Evolutionary conservation across 2,888 invertebrate species (phyloP), one percentile per base, ranked within the genome.

Genomic region (Chymomyza fuscimana): DNA sequence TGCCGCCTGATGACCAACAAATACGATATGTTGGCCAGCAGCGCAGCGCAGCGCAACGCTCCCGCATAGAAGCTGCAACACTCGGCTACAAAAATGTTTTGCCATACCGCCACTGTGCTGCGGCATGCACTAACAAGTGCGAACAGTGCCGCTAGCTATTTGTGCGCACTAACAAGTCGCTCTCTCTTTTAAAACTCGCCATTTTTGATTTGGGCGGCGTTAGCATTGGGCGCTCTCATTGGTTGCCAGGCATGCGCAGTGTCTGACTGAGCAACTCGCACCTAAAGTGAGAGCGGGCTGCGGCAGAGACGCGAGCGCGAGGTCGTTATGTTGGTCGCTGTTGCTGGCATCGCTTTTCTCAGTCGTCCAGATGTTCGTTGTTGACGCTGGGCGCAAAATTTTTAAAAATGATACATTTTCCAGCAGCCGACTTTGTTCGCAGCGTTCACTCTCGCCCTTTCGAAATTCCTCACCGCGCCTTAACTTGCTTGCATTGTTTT

Each of bases 141-240:
- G 50, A 88, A 69, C 71, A 78, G 69, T 78, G 74, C 63, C 32
- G 62, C 61, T 63, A 66, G 67, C 62, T 62, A 56, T 16, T 1
- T 22, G 15, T 15, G 51, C 54, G 36, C 54, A 7, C 32, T 4
- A 64, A 46, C 40, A 7, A 22, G 50, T 50, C 67, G 59, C 70
- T 73, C 67, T 86, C 86, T 76, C 83, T 75, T 79, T 76, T 65
- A 76, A 75, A 82, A 80, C 87, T 88, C 91, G 91, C 91, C 91
- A 91, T 91, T 91, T 91, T 91, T 86, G 80, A 89, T 91, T 84
- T 81, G 89, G 91, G 91, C 90, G 91, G 91, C 83, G 91, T 87
- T 86, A 78, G 67, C 40, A 32, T 36, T 59, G 69, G 71, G 67
- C 82, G 88, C 89, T 86, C 86, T 86, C 84, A 90, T 90, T 90